phyloP scores from a whole-genome alignment of 2,113 vertebrate genomes.

The Octodon degus region DNA sequence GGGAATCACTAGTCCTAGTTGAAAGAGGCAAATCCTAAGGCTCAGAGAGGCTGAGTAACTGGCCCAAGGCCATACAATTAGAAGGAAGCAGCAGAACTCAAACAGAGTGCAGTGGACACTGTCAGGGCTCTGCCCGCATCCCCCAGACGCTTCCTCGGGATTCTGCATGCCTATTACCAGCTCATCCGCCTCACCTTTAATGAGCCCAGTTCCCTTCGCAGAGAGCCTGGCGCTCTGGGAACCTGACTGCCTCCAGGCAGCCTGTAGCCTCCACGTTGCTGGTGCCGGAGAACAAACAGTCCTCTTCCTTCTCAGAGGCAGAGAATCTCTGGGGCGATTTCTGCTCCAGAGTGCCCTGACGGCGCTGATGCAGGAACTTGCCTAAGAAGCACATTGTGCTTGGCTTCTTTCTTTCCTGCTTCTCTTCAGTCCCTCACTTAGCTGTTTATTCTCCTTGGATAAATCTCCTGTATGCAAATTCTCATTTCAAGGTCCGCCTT shows the following conservation, averaged over 20 bases:
- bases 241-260: too few relatives aligned
- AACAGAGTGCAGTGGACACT: background rate
- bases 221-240: background rate
- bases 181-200: background rate
- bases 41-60: background rate
- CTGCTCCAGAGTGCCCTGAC: background rate
- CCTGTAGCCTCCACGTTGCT: rapidly evolving
- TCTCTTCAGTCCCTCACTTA: background rate
- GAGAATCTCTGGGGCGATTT: background rate
- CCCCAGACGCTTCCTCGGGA: background rate
- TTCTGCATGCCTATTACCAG: too few relatives aligned
- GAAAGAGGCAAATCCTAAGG: background rate
- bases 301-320: rapidly evolving
- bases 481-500: background rate
- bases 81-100: background rate
- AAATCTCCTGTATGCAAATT: background rate
- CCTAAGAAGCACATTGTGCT: background rate
- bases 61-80: background rate
- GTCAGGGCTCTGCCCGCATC: background rate
- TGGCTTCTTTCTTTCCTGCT: background rate
- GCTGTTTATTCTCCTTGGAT: background rate
- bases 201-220: background rate
- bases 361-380: background rate
- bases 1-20: background rate
- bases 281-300: background rate